Base-by-base conservation (phyloP, 1,140 invertebrate genomes). In the Uloborus diversus region DNA sequence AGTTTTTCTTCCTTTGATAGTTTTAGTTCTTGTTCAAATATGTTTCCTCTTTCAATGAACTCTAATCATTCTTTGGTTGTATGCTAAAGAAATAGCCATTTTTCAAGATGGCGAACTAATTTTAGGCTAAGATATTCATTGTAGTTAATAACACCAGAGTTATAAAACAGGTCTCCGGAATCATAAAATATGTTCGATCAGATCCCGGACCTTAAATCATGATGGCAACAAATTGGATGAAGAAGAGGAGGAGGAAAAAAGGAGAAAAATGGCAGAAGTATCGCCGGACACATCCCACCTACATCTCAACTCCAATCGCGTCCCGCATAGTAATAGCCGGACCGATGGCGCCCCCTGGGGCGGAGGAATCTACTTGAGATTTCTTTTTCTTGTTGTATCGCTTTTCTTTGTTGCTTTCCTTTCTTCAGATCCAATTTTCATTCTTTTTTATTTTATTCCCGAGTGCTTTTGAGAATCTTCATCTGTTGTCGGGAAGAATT, bases 171-270 rank as follows among this genome's bases (percentile, higher is more conserved):
- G n/a, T n/a, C n/a, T n/a, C n/a, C n/a, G n/a, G n/a, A n/a, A n/a
- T n/a, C n/a, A n/a, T n/a, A n/a, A n/a, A n/a, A n/a, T n/a, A n/a
- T n/a, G n/a, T n/a, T n/a, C n/a, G n/a, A n/a, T n/a, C n/a, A n/a
- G n/a, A n/a, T n/a, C n/a, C n/a, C n/a, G n/a, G 64, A 68, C 49
- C 56, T 69, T 69, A 69, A 69, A 69, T 69, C 66, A 42, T 25
- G 30, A 28, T 17, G 30, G 20, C 66, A 69, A 33, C 49, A 69
- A 56, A 35, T 69, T 56, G 66, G 32, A 30, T 23, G 9, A 53
- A 53, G 14, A n/a, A 53, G 23, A n/a, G 23, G 17, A n/a, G 17
- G 17, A 53, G 9, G 51, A 53, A 14, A 14, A 4, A 1, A 53
- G 51, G n/a, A n/a, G n/a, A n/a, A n/a, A n/a, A n/a, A n/a, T n/a